Conservation (phyloP, 2,113 vertebrate species). For the Mormyrus iriodes region DNA sequence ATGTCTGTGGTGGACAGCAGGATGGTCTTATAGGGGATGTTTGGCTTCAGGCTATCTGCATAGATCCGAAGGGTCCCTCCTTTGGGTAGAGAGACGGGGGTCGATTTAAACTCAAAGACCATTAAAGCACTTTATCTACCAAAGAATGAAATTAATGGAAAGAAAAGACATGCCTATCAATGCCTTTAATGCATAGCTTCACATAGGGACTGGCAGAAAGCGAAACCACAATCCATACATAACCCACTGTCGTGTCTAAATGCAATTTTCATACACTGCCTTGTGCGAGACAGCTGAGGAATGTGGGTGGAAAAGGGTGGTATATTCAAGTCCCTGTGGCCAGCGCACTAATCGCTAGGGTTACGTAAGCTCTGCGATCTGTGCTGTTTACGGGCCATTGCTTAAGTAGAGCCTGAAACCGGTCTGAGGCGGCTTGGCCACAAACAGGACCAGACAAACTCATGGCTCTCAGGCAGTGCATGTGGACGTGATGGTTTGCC, state of each 20-base stretch:
- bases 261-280: background rate
- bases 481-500: background rate
- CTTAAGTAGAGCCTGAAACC: background rate
- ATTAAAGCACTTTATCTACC: background rate
- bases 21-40: conserved; percentile 97
- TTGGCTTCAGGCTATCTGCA: conserved; percentile 92
- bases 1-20: conserved; percentile 88
- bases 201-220: background rate
- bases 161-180: background rate
- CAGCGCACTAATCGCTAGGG: background rate
- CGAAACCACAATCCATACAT: background rate
- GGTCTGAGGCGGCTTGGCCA: background rate
- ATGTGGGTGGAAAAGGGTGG: background rate
- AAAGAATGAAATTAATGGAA: background rate
- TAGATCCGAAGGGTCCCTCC: conserved; percentile 93
- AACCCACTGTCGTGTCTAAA: background rate
- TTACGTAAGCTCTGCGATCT: background rate
- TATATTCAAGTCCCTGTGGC: background rate
- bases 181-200: background rate
- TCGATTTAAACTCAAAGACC: background rate
- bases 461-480: background rate
- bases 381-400: background rate
- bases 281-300: background rate
- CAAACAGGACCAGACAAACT: background rate
- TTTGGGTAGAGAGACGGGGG: conserved; percentile 43